Evolutionary conservation across 2,888 invertebrate species (phyloP).

Genomic region (Zele albiditarsus): DNA sequence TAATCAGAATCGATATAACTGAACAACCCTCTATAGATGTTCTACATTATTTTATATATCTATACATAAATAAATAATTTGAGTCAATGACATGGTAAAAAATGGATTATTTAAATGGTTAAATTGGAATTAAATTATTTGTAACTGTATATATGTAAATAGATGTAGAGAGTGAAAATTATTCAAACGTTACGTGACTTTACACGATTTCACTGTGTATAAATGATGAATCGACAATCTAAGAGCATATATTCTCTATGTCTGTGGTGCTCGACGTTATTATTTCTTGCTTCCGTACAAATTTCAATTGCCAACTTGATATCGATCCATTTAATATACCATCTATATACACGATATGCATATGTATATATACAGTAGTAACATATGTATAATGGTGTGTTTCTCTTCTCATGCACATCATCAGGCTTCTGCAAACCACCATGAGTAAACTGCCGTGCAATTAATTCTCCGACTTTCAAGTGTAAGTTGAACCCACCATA

Average conservation of each 20-base stretch:
- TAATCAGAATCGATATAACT: constrained; percentile 17
- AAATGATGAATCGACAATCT: constrained; percentile 43
- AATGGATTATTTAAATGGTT: constrained; percentile 19
- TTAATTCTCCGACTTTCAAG: constrained; percentile 13
- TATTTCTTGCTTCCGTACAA: constrained; percentile 34
- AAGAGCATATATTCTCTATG: constrained; percentile 14
- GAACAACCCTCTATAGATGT: constrained; percentile 7
- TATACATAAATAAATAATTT: constrained; percentile 19
- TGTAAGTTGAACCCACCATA: not conserved
- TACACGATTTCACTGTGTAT: constrained; percentile 38
- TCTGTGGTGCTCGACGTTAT: constrained; percentile 33
- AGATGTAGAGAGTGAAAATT: not conserved
- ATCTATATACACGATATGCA: not conserved
- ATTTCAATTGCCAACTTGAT: constrained; percentile 42
- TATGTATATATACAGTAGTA: not conserved
- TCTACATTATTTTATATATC: not conserved
- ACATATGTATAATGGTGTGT: not conserved
- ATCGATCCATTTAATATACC: constrained; percentile 31
- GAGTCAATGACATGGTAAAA: constrained; percentile 1
- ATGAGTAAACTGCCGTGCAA: constrained; percentile 23
- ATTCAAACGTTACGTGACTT: constrained; percentile 40
- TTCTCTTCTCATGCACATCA: constrained; percentile 12
- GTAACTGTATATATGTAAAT: constrained; percentile 13
- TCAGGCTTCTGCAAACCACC: constrained; percentile 14
- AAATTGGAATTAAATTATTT: not conserved